Conservation (phyloP, 2,113 vertebrate genomes). For the Sylvilagus bachmani region DNA sequence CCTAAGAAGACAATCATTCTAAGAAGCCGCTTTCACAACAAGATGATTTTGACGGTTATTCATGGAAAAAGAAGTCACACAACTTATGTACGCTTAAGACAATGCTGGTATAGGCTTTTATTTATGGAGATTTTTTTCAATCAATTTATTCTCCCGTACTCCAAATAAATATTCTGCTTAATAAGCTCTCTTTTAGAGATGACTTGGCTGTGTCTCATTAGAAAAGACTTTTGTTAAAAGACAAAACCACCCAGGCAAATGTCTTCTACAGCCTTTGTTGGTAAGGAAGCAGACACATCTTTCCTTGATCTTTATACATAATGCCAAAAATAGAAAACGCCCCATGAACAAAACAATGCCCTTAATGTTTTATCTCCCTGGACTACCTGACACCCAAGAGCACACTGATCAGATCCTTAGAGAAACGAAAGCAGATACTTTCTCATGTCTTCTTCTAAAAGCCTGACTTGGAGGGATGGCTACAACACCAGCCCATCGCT, state of each 20-base stretch:
- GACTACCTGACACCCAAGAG: neutral
- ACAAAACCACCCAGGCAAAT: neutral
- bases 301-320: neutral
- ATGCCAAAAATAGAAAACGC: neutral
- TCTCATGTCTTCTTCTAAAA: neutral
- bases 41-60: constrained; percentile 19
- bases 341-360: neutral
- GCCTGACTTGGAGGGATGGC: neutral
- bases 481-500: no score
- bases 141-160: neutral
- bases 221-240: neutral
- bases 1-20: neutral
- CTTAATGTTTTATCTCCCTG: constrained; percentile 38
- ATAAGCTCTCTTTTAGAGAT: constrained; percentile 19
- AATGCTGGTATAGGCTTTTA: constrained; percentile 1
- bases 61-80: constrained; percentile 14
- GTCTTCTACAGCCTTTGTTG: neutral
- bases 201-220: neutral
- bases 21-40: constrained; percentile 8
- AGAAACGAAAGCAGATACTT: neutral
- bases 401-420: neutral
- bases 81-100: neutral
- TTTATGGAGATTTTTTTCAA: constrained; percentile 27
- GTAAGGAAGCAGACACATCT: constrained; percentile 21
- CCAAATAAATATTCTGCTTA: constrained; percentile 12